A percentile compares a stretch with the other conserved stretches of the same genome.
Conservation (phyloP, 1,140 invertebrate species). For the Cardiocondyla obscurior region DNA sequence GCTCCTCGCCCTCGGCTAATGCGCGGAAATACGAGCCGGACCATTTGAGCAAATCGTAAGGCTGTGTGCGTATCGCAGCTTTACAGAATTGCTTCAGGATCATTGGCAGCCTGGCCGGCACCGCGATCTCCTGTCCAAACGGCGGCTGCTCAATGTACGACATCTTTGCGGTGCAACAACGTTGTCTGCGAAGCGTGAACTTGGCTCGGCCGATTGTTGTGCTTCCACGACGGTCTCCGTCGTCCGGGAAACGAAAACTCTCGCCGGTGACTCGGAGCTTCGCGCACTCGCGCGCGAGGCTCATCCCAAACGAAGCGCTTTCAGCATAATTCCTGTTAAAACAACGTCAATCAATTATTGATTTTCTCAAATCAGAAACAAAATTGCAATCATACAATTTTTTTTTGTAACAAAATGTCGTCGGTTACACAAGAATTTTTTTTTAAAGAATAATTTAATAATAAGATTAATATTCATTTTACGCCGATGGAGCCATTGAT, state of each 20-base stretch:
- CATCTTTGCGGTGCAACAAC: conserved; percentile 29
- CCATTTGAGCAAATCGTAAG: conserved; percentile 93
- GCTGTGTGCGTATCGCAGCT: conserved; percentile 95
- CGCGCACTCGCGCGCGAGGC: neutral
- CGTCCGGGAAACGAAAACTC: conserved; percentile 20
- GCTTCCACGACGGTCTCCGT: neutral
- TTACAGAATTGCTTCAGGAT: conserved; percentile 95
- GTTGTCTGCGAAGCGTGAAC: neutral
- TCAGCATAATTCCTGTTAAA: neutral
- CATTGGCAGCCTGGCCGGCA: conserved; percentile 92
- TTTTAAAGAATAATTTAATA: too few species aligned
- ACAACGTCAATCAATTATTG: too few species aligned
- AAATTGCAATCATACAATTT: too few species aligned
- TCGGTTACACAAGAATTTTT: too few species aligned
- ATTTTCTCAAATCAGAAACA: too few species aligned
- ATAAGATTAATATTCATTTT: too few species aligned
- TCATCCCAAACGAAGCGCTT: neutral
- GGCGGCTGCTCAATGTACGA: conserved; percentile 50
- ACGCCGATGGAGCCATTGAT: too few species aligned
- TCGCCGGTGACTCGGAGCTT: neutral
- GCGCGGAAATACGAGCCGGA: conserved; percentile 91
- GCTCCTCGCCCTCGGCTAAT: conserved; percentile 86
- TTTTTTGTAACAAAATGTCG: too few species aligned
- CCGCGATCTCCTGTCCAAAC: conserved; percentile 84
- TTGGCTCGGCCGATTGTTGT: conserved; percentile 14